Conservation (phyloP, 2,113 vertebrate species). For the Cyanoramphus novaezelandiae region DNA sequence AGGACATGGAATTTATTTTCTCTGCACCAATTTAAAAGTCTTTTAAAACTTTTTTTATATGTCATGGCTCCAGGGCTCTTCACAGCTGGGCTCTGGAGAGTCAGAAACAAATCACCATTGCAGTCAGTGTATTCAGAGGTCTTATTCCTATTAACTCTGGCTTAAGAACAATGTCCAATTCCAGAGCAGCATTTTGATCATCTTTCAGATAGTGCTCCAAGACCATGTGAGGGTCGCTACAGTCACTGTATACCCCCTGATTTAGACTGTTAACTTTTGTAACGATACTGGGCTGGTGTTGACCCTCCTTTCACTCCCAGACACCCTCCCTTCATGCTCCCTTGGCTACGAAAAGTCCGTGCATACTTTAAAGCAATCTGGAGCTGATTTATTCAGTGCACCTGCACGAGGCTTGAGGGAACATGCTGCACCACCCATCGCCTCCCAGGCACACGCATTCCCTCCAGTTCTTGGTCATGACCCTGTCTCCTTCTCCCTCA, state of each 20-base stretch:
- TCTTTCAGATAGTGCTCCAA: background rate
- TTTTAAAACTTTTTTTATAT: background rate
- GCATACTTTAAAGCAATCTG: slow-evolving; percentile 37
- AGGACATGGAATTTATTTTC: slow-evolving; percentile 41
- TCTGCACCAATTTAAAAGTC: background rate
- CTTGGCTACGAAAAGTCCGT: background rate
- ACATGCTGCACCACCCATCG: background rate
- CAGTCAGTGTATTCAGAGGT: background rate
- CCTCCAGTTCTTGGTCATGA: slow-evolving; percentile 39
- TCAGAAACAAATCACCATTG: background rate
- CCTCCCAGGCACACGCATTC: background rate
- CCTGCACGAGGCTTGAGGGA: slow-evolving; percentile 30
- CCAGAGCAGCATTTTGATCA: background rate
- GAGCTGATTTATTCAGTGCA: slow-evolving; percentile 57
- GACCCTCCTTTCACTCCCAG: background rate
- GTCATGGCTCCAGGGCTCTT: slow-evolving; percentile 20
- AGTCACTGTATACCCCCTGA: background rate
- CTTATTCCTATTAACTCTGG: background rate
- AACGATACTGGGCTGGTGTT: background rate
- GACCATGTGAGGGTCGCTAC: background rate
- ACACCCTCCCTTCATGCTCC: background rate
- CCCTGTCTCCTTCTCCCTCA: background rate
- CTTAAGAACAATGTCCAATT: background rate
- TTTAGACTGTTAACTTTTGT: background rate
- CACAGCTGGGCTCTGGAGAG: slow-evolving; percentile 1